Base-by-base conservation (phyloP, 2,888 invertebrate species). In the Polydrusus pterygomalis region DNA sequence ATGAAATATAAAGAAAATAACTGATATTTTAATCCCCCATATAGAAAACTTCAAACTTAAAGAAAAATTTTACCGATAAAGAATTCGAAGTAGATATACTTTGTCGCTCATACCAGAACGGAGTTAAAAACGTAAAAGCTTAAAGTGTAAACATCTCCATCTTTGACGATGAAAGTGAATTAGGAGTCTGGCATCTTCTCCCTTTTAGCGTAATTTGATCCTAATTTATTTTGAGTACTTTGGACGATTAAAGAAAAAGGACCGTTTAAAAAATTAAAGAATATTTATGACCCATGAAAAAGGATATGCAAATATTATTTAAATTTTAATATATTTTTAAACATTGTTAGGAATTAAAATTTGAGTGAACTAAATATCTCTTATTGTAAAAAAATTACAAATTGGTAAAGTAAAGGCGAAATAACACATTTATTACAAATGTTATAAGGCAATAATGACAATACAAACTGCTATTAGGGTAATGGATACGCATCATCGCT, bases 401-500 rank as follows among this genome's bases (percentile, higher is more conserved):
- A 13, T n/a, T 13, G 13, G 54, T 25, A 11, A 54, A 54, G 25
- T n/a, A 6, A 25, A 58, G 30, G 1, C 15, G 15, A 58, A 58
- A 58, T 58, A n/a, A 54, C 8, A 13, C 54, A 67, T 54, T 54
- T 67, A 49, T 54, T 10, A 38, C 18, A 15, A 20, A 38, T 38
- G 13, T 38, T 38, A 67, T 54, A 67, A 38, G 40, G 67, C 38
- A 15, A 54, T 67, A 25, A 38, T 54, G 67, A 34, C 49, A 75
- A 75, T 71, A 71, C 58, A 70, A 70, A 70, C 75, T 70, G 69
- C 58, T 67, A 71, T 75, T 63, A 51, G 1, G 40, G 65, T 75
- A 75, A 75, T 70, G 75, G 75, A 60, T 62, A 63, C 56, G 63
- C 70, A 63, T 75, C 74, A 51, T 65, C 67, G 47, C 70, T 58